Percentiles rank a stretch among this genome's conserved stretches.
Evolutionary conservation across 2,888 invertebrate species (phyloP).

Genomic region (Gastracanthus pulcherrimus): DNA sequence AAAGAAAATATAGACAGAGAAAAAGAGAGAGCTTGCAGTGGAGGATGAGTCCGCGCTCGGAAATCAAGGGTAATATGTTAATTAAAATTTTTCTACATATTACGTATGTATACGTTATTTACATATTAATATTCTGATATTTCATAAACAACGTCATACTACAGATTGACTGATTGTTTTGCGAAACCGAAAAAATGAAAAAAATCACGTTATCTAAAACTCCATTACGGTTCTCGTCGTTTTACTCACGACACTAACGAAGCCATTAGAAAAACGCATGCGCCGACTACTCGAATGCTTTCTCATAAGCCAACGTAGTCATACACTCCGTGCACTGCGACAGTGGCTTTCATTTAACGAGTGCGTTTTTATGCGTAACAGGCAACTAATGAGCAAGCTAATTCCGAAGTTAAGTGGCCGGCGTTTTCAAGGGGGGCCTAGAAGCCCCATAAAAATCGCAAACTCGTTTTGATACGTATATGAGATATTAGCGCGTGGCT

Average conservation of each 20-base stretch:
- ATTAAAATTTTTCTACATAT: too few species aligned
- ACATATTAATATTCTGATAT: too few species aligned
- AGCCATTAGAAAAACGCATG: slow-evolving; percentile 51
- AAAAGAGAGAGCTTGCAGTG: slow-evolving; percentile 34
- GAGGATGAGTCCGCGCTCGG: slow-evolving; percentile 64
- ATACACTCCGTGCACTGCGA: neutral
- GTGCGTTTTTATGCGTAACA: slow-evolving; percentile 48
- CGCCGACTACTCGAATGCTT: neutral
- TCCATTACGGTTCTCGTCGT: slow-evolving; percentile 31
- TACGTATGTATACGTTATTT: too few species aligned
- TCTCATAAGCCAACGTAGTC: neutral
- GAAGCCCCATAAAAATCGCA: slow-evolving; percentile 53
- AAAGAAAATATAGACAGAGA: too few species aligned
- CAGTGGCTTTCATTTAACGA: slow-evolving; percentile 48
- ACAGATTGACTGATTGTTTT: too few species aligned
- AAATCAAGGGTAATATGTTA: too few species aligned
- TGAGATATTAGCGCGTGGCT: slow-evolving; percentile 13
- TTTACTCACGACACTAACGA: slow-evolving; percentile 16
- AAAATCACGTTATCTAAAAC: slow-evolving; percentile 33
- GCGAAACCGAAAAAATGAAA: neutral
- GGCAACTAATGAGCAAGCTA: slow-evolving; percentile 49
- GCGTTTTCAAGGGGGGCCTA: neutral
- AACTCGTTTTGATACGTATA: slow-evolving; percentile 41
- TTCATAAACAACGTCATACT: too few species aligned
- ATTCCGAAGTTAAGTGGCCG: slow-evolving; percentile 50